phyloP scores from a whole-genome alignment of 2,113 vertebrate genomes.

The Megaptera novaeangliae region DNA sequence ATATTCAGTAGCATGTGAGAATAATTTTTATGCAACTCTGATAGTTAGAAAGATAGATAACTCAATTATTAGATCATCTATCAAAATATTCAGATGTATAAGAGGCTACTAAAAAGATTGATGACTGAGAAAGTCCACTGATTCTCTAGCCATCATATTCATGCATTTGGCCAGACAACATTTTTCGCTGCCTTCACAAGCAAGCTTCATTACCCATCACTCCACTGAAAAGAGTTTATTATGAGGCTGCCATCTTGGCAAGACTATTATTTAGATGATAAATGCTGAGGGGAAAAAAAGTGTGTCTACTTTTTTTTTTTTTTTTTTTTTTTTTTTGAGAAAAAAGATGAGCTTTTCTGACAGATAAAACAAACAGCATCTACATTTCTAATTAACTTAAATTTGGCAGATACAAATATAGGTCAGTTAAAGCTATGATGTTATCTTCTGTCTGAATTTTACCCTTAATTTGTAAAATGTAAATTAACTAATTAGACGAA shows the following conservation, averaged over 20 bases:
- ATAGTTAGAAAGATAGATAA: conserved; percentile 99
- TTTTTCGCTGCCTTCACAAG: conserved; percentile 93
- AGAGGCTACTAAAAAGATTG: conserved; percentile 96
- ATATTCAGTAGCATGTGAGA: conserved; percentile 98
- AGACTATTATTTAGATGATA: conserved; percentile 99
- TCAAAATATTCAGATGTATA: conserved; percentile 95
- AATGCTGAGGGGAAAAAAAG: conserved; percentile 89
- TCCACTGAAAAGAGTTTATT: conserved; percentile 98
- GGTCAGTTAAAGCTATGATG: conserved; percentile 84
- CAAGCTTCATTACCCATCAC: conserved; percentile 99
- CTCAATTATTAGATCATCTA: conserved; percentile 98
- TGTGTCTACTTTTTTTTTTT: conserved; percentile 80
- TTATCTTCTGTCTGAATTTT: conserved; percentile 84
- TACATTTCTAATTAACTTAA: conserved; percentile 90
- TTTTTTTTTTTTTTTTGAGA: conserved; percentile 77
- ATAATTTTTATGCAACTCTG: conserved; percentile 99
- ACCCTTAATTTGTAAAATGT: conserved; percentile 87
- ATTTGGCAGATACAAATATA: conserved; percentile 89
- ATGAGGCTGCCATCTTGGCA: conserved; percentile 98
- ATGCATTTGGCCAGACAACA: conserved; percentile 95
- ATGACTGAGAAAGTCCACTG: conserved; percentile 93
- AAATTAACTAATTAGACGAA: conserved; percentile 89
- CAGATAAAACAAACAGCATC: conserved; percentile 90
- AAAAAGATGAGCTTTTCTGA: conserved; percentile 91
- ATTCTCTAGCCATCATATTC: conserved; percentile 94